Conservation (phyloP, 2,113 vertebrate species). For the Rostratula benghalensis region DNA sequence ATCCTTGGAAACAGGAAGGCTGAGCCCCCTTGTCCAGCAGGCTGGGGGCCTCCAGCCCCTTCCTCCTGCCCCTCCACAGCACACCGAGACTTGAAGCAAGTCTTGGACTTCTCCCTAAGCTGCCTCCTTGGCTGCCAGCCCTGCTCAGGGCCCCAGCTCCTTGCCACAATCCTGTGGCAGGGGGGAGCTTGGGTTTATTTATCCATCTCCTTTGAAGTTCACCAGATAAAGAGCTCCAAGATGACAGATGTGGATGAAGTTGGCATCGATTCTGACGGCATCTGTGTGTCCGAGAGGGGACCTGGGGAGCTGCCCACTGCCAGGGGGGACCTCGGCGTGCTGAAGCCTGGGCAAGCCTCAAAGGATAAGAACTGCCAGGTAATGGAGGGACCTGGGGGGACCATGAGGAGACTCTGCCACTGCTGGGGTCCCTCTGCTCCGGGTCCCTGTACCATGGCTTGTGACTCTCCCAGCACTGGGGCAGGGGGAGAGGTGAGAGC, state of each 20-base stretch:
- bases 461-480: not conserved
- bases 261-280: conserved; percentile 30
- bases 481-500: not conserved
- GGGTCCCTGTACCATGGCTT: not conserved
- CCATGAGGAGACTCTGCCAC: fast-evolving
- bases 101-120: not conserved
- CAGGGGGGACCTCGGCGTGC: conserved; percentile 75
- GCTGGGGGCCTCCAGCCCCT: not conserved
- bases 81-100: not conserved
- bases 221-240: conserved; percentile 70
- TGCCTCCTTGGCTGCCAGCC: not conserved
- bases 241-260: conserved; percentile 35
- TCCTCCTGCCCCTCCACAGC: not conserved
- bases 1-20: not conserved
- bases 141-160: fast-evolving
- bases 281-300: conserved; percentile 72
- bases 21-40: not conserved
- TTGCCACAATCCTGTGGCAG: fast-evolving
- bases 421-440: not conserved
- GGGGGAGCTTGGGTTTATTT: not conserved
- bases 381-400: not conserved
- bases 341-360: conserved; percentile 72
- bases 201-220: conserved; percentile 54
- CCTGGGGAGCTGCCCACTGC: conserved; percentile 78
- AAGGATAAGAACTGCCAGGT: conserved; percentile 71